Evolutionary conservation across 2,888 invertebrate genomes (phyloP), one percentile per base, ranked within the genome.

Genomic region (Hypomecis atomaria): DNA sequence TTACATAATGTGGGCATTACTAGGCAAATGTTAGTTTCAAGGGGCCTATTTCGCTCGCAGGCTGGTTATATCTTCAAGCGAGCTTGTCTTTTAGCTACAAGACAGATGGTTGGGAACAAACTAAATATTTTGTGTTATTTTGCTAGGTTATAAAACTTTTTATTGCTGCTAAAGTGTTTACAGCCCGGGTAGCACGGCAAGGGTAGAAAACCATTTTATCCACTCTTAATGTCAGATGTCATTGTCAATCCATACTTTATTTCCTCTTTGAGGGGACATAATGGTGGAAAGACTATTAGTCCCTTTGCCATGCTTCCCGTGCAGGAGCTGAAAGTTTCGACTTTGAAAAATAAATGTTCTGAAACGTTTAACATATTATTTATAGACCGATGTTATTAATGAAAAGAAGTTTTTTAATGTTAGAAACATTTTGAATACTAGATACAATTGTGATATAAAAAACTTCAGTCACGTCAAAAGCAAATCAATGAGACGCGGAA

Each of bases 1-100:
- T 81, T 74, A 66, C 78, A 79, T 79, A 81, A 78, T 77, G 70
- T 70, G 67, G 59, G 59, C 72, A 76, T 78, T 78, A 72, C 72
- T 66, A 73, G 42, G 73, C 71, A 71, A 71, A 70, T 72, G 71
- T 62, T 73, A 71, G 71, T 71, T 76, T 59, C 70, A 68, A 63
- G 64, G 65, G 70, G 65, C 68, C 69, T 67, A 70, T 70, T 61
- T 71, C 45, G 63, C 68, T 65, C 65, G 60, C 48, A 59, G 61
- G 50, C 52, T 49, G 54, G 57, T 66, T 63, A 67, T 67, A 67
- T 58, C 62, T 62, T 61, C 61, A 49, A 65, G 62, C 67, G 60
- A 40, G 59, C 44, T 44, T 54, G 48, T 52, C 10, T 66, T 23
- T 23, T 58, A 59, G 58, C 59, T 66, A 62, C 49, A 64, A 63